Conservation (phyloP, 2,888 invertebrate genomes). For the Macrophya alboannulata region DNA sequence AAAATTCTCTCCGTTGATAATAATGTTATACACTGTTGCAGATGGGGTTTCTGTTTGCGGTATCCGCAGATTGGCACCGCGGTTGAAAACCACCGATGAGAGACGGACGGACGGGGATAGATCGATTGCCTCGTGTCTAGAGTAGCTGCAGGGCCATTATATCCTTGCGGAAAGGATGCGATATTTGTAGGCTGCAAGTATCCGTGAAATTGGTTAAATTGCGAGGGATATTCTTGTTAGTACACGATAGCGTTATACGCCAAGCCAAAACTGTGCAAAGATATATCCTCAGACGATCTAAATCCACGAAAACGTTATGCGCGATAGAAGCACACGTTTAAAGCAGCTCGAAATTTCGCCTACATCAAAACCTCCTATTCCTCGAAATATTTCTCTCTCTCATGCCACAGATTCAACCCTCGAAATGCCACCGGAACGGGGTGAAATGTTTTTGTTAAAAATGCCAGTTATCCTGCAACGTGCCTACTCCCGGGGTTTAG, state of each 20-base stretch:
- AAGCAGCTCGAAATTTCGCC: neutral
- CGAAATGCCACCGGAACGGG: neutral
- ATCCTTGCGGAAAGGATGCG: slow-evolving; percentile 61
- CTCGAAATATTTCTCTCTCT: neutral
- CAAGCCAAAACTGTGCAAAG: neutral
- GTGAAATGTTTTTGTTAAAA: slow-evolving; percentile 22
- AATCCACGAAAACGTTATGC: neutral
- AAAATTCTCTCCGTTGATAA: neutral
- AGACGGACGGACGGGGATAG: slow-evolving; percentile 66
- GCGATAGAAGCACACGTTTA: neutral
- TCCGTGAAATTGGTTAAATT: slow-evolving; percentile 67
- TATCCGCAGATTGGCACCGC: slow-evolving; percentile 61
- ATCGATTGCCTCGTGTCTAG: slow-evolving; percentile 68
- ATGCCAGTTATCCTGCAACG: neutral
- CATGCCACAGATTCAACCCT: neutral
- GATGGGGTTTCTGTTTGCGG: slow-evolving; percentile 47
- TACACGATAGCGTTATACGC: neutral
- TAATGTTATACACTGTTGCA: neutral
- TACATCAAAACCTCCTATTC: neutral
- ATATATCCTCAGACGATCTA: neutral
- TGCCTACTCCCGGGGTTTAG: neutral
- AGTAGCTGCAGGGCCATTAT: slow-evolving; percentile 59
- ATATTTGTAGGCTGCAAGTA: slow-evolving; percentile 50
- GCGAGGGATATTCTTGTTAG: slow-evolving; percentile 12
- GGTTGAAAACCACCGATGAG: slow-evolving; percentile 63